phyloP scores from a whole-genome alignment of 2,888 invertebrate species.

The Prosopocoilus inquinatus region DNA sequence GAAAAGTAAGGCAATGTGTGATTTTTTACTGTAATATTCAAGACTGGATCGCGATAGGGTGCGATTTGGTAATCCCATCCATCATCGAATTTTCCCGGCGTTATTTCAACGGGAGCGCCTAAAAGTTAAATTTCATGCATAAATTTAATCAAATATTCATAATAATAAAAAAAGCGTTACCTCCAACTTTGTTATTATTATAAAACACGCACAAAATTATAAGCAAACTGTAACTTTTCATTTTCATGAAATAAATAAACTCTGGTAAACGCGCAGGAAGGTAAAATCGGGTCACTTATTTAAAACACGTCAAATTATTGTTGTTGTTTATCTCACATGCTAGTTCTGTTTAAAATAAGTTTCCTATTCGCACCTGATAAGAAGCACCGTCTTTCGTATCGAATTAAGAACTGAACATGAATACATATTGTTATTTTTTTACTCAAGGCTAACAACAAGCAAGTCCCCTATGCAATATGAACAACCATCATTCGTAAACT shows the following conservation, averaged over 20 bases:
- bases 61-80: conserved; percentile 31
- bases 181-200: background rate
- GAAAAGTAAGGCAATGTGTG: conserved; percentile 21
- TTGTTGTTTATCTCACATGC: no score
- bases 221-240: no score
- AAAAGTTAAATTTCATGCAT: background rate
- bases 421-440: conserved; percentile 22
- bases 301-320: no score
- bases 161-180: background rate
- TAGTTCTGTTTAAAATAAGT: background rate
- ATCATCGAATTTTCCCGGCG: conserved; percentile 25
- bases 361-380: background rate
- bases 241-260: no score
- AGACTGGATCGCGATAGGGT: conserved; percentile 25
- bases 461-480: conserved; percentile 5
- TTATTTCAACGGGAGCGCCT: conserved; percentile 9
- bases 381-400: background rate
- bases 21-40: conserved; percentile 14
- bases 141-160: background rate
- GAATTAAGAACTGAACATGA: conserved; percentile 20
- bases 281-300: no score
- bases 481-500: conserved; percentile 14
- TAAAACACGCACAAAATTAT: background rate
- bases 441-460: conserved; percentile 30
- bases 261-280: no score